phyloP scores from a whole-genome alignment of 2,113 vertebrate species.

The Cynoglossus semilaevis region DNA sequence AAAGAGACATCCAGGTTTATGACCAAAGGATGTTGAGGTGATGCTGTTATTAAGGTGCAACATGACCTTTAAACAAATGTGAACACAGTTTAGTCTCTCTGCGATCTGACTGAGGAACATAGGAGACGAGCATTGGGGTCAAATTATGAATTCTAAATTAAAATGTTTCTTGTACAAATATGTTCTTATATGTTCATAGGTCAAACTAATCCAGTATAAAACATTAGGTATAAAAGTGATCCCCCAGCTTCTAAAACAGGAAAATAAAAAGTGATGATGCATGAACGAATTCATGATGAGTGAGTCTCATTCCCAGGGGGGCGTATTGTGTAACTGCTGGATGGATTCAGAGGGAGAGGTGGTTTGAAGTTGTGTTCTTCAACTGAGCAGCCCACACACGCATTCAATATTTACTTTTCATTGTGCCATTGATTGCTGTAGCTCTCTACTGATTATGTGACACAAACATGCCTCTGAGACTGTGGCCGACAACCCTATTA shows the following conservation, averaged over 20 bases:
- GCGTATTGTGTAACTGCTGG: constrained; percentile 66
- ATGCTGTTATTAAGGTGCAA: too few relatives aligned
- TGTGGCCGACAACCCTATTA: neutral
- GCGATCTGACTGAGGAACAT: too few relatives aligned
- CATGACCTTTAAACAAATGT: too few relatives aligned
- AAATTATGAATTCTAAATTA: too few relatives aligned
- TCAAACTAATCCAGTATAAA: neutral
- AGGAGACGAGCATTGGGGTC: too few relatives aligned
- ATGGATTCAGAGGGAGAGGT: constrained; percentile 43
- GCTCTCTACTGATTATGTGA: neutral
- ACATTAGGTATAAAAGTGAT: constrained; percentile 2
- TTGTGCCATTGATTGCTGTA: constrained; percentile 24
- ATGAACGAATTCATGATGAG: constrained; percentile 46
- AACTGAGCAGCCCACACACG: constrained; percentile 37
- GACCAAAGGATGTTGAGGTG: too few relatives aligned
- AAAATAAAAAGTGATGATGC: constrained; percentile 42
- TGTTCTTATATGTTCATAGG: too few relatives aligned
- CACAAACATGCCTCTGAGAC: neutral
- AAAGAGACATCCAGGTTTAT: too few relatives aligned
- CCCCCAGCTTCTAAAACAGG: constrained; percentile 20
- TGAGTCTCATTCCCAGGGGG: constrained; percentile 34
- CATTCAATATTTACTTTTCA: constrained; percentile 8
- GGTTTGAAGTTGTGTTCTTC: constrained; percentile 42
- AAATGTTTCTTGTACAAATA: too few relatives aligned
- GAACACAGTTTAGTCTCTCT: too few relatives aligned